Conservation (phyloP, 2,113 vertebrate genomes). For the Crypturellus undulatus region DNA sequence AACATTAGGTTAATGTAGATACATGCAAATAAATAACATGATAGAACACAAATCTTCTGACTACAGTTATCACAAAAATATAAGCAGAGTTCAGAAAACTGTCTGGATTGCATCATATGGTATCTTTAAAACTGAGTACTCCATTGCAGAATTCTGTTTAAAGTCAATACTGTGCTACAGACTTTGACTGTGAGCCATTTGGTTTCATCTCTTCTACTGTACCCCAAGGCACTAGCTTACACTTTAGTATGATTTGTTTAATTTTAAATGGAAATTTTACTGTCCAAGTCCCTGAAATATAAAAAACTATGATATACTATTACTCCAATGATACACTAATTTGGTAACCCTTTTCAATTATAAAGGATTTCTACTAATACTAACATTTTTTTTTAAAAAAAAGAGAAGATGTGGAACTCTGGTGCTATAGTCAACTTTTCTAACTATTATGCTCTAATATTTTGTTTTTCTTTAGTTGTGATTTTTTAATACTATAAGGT, state of each 20-base stretch:
- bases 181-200: not conserved
- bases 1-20: not conserved
- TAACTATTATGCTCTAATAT: not conserved
- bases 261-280: not conserved
- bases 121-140: not conserved
- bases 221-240: not conserved
- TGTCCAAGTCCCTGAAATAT: not conserved
- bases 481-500: not conserved
- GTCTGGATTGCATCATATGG: not conserved
- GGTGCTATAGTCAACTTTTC: not conserved
- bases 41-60: not conserved
- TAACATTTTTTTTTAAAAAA: constrained; percentile 9
- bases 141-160: not conserved
- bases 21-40: not conserved
- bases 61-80: not conserved
- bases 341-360: not conserved
- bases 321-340: not conserved
- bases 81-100: not conserved
- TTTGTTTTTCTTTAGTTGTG: not conserved
- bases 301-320: not conserved
- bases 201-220: not conserved
- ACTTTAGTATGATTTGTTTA: not conserved
- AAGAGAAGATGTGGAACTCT: not conserved
- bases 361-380: not conserved
- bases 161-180: not conserved